phyloP scores from a whole-genome alignment of 2,888 invertebrate species.

The Gortyna flavago region DNA sequence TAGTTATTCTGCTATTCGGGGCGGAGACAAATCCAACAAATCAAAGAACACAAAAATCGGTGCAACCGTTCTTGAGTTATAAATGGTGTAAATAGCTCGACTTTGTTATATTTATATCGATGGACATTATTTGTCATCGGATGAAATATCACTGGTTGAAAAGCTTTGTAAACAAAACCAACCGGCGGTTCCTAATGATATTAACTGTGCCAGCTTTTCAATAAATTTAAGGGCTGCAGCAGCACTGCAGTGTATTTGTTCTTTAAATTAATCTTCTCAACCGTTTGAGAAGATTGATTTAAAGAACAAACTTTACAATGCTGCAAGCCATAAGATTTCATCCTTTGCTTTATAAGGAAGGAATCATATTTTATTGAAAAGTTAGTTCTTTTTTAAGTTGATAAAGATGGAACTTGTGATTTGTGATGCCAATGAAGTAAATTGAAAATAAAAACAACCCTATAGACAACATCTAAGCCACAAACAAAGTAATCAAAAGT shows the following conservation, averaged over 20 bases:
- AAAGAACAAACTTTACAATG: neutral
- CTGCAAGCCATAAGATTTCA: neutral
- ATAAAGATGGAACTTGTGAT: neutral
- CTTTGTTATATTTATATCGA: too few relatives aligned
- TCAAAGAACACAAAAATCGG: too few relatives aligned
- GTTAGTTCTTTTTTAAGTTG: neutral
- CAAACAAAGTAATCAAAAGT: neutral
- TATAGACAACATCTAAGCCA: neutral
- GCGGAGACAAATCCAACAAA: too few relatives aligned
- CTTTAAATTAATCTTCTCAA: too few relatives aligned
- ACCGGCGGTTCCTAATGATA: conserved; percentile 12
- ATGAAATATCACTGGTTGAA: neutral
- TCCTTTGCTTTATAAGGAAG: neutral
- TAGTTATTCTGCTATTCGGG: too few relatives aligned
- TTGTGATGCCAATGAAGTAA: neutral
- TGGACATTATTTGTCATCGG: too few relatives aligned
- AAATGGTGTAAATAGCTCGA: too few relatives aligned
- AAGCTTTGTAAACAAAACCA: conserved; percentile 21
- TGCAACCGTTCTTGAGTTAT: too few relatives aligned
- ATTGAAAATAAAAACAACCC: neutral
- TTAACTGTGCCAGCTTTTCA: conserved; percentile 25
- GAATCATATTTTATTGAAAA: too few relatives aligned
- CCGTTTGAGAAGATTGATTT: neutral
- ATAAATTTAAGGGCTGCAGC: conserved; percentile 30
- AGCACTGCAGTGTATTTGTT: neutral